Evolutionary conservation across 2,113 vertebrate genomes (phyloP), one percentile per base, ranked within the genome.

Genomic region (Propithecus coquereli): DNA sequence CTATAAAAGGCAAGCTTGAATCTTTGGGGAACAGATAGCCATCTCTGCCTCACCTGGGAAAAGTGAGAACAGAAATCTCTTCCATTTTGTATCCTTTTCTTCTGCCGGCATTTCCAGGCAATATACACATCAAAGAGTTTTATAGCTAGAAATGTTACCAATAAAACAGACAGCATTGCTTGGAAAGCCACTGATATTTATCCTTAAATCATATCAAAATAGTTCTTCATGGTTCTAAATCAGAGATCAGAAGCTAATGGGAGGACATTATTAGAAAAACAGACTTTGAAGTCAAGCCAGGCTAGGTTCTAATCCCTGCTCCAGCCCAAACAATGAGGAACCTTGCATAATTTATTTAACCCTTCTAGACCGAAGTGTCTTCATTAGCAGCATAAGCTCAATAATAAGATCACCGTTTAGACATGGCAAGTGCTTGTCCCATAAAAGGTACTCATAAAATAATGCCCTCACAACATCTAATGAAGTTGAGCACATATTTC

Each of bases 121-220:
- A 81, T 80, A 74, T 10, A 85, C 12, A 63, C 32, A 65, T 65
- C 30, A 90, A 74, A 95, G 32, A 65, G 61, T 94, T 87, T 92
- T 68, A 87, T 88, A 92, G 40, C 34, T 90, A 82, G 76, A 95
- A 94, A 90, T 23, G 25, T 79, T 76, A 54, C 27, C 37, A 81
- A 96, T 85, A 90, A 95, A 96, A 92, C 20, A 79, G 23, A 63
- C 10, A 86, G 32, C 45, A 66, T 32, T 96, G 12, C 79, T 96
- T 57, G 52, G 74, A 96, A 97, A 90, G 54, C 13, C 20, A 92
- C 52, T 81, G n/a, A 68, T 86, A 95, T 94, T 76, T 70, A 63
- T 73, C 65, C 16, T 65, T 92, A 90, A 96, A 71, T 94, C 43
- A 70, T 40, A 92, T 47, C 27, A 68, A 95, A 97, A 88, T 52